phyloP scores from a whole-genome alignment of 2,797 vertebrate genomes.

The Podarcis lilfordi region DNA sequence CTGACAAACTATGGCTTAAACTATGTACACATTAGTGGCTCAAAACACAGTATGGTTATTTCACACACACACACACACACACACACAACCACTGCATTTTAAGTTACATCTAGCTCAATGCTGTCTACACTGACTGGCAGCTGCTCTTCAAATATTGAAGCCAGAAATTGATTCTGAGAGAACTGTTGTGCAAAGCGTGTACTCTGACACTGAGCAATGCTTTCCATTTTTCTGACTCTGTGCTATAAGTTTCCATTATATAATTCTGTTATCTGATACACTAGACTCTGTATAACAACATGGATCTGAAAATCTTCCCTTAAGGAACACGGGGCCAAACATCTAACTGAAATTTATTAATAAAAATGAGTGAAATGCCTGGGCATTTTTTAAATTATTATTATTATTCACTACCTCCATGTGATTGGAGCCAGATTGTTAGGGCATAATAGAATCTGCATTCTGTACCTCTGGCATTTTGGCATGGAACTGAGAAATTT shows the following conservation, averaged over 20 bases:
- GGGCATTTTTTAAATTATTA: too few species aligned
- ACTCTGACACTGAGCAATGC: too few species aligned
- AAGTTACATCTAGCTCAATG: background rate
- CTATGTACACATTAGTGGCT: too few species aligned
- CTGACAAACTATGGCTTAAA: too few species aligned
- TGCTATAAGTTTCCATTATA: background rate
- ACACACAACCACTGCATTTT: too few species aligned
- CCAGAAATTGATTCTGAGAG: background rate
- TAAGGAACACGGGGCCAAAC: background rate
- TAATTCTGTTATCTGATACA: background rate
- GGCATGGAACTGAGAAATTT: background rate
- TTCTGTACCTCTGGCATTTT: background rate
- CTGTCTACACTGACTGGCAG: background rate
- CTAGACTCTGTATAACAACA: background rate
- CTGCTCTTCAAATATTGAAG: too few species aligned
- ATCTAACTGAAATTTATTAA: background rate
- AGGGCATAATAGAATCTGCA: background rate
- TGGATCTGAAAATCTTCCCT: background rate
- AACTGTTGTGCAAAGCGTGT: background rate
- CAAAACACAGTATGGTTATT: too few species aligned
- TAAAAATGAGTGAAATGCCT: background rate
- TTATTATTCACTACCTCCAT: background rate
- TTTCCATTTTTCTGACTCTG: background rate
- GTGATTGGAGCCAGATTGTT: background rate
- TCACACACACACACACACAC: too few species aligned